Evolutionary conservation across 2,888 invertebrate species (phyloP), one percentile per base, ranked within the genome.

Genomic region (Chydorus sphaericus): DNA sequence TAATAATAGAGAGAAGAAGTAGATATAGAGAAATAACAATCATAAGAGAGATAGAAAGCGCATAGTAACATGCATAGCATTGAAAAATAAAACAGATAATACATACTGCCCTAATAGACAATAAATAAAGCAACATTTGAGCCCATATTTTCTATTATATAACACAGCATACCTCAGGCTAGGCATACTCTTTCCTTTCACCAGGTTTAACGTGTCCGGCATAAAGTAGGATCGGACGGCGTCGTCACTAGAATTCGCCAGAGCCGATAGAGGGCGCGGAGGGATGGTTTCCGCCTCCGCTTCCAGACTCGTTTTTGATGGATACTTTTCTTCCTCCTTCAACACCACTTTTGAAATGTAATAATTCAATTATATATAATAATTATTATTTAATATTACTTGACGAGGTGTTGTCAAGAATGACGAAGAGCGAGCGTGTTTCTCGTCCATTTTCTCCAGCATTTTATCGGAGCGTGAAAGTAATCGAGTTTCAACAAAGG

Each of bases 181-280:
- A 3, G 93, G 93, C 91, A 94, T 91, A 75, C 92, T 93, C 73
- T 92, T 92, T 59, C 93, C 92, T 75, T 93, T 89, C 59, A 88
- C 83, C 53, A 92, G 75, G 1, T 30, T 39, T 18, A 23, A 10
- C 8, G 44, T 18, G 10, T 31, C 57, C 31, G n/a, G 26, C 20
- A 29, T 31, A 11, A 39, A 20, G 23, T 44, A 31, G 14, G 29
- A 52, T 14, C 23, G 30, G 2, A 16, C 14, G 28, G 48, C 30
- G 10, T 30, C 51, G 39, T 52, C 52, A 10, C 51, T 38, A 7
- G 36, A 38, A 18, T 39, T 51, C 7, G 53, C 44, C 20, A 48
- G 33, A 29, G 51, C 57, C 6, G 57, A 53, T 20, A 53, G 44
- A n/a, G 39, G 53, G 7, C 57, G 39, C 16, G 51, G 57, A 3